Percentiles rank a stretch among this genome's conserved stretches.
phyloP scores from a whole-genome alignment of 2,797 vertebrate genomes.

The Diceros bicornis region DNA sequence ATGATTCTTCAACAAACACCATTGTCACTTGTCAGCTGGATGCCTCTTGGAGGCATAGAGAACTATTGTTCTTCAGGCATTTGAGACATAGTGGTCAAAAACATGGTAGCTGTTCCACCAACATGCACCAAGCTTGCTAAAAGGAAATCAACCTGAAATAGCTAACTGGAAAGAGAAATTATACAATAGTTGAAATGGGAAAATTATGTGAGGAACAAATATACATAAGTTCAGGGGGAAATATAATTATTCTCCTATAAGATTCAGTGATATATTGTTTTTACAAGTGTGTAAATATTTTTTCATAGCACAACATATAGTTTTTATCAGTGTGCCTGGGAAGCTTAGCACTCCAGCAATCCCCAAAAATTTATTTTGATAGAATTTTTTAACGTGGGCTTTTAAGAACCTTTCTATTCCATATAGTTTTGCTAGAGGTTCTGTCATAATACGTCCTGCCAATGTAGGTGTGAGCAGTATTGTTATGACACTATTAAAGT shows the following conservation, averaged over 20 bases:
- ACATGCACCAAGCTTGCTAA: conserved; percentile 73
- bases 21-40: conserved; percentile 43
- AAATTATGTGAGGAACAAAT: not conserved
- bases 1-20: conserved; percentile 79
- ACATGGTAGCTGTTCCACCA: conserved; percentile 64
- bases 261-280: not conserved
- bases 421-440: not conserved
- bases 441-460: not conserved
- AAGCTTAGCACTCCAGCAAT: not conserved
- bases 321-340: not conserved
- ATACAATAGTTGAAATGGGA: not conserved
- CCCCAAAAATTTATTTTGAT: not conserved
- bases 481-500: conserved; percentile 5
- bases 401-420: not conserved
- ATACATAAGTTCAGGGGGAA: not conserved
- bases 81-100: conserved; percentile 74
- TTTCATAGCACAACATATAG: fast-evolving
- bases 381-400: not conserved
- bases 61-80: conserved; percentile 71
- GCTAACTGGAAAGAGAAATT: conserved; percentile 14
- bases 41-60: conserved; percentile 63
- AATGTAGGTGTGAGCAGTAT: not conserved
- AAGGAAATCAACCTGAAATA: conserved; percentile 50
- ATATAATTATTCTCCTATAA: not conserved
- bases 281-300: fast-evolving